Evolutionary conservation across 1,140 invertebrate species (phyloP).

Genomic region (Gonatopus flavifemur): DNA sequence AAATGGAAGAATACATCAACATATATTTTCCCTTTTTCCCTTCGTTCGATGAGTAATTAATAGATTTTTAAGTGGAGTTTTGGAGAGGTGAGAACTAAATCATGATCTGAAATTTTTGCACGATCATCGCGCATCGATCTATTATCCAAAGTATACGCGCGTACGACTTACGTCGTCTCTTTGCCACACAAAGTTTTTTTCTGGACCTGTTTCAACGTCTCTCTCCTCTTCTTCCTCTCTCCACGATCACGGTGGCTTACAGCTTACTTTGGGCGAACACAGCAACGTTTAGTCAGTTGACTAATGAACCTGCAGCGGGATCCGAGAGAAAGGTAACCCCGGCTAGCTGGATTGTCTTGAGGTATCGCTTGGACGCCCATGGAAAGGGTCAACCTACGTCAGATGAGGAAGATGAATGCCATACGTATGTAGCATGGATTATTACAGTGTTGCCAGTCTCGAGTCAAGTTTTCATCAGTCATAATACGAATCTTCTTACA

Average conservation of each 20-base stretch:
- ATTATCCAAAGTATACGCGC: constrained; percentile 19
- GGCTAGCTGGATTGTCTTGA: constrained; percentile 34
- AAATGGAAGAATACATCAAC: no score
- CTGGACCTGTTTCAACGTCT: neutral
- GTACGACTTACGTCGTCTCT: constrained; percentile 24
- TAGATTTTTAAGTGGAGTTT: constrained; percentile 52
- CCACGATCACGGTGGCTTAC: constrained; percentile 33
- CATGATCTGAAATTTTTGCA: constrained; percentile 46
- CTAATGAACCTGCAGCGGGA: constrained; percentile 52
- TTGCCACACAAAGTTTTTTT: neutral
- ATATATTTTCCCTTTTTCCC: no score
- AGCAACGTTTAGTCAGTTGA: constrained; percentile 49
- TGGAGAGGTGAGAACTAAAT: constrained; percentile 7
- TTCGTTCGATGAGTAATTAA: no score
- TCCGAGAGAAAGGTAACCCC: constrained; percentile 25
- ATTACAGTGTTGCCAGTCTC: neutral
- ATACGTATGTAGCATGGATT: no score
- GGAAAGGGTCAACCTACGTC: constrained; percentile 33
- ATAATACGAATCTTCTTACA: no score
- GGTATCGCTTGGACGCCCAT: constrained; percentile 33
- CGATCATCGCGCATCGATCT: constrained; percentile 47
- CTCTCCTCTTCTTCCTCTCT: constrained; percentile 19
- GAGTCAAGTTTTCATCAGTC: constrained; percentile 3
- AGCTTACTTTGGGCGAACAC: constrained; percentile 47
- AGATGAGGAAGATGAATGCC: constrained; percentile 39